These are phyloP conservation scores for Cyanistes caeruleus DNA, from an alignment of 2,113 vertebrate species.

Conservation along the genomic window DNA sequence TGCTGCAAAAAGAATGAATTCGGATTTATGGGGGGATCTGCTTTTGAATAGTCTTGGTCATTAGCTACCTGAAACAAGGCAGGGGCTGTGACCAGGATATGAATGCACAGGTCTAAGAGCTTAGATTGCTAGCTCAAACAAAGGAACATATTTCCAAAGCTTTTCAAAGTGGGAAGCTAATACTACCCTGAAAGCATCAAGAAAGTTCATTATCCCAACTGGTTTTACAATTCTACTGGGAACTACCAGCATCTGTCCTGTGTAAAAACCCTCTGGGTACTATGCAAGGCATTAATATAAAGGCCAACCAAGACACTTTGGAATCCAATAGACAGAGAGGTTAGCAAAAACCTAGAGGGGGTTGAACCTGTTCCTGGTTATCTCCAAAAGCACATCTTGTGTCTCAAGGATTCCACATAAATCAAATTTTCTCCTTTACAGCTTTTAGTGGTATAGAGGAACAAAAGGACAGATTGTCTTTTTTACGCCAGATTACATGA, in stretches of 20 bases:
- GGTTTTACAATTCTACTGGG: neutral
- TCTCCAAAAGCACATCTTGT: constrained; percentile 55
- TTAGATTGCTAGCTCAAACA: constrained; percentile 24
- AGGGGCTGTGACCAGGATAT: neutral
- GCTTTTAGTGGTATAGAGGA: constrained; percentile 10
- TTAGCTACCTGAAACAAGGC: neutral
- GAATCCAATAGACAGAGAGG: constrained; percentile 14
- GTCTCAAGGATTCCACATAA: constrained; percentile 42
- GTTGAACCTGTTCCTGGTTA: constrained; percentile 47
- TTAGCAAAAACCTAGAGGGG: constrained; percentile 34
- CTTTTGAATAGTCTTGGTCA: neutral
- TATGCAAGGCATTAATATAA: neutral
- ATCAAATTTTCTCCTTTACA: constrained; percentile 42
- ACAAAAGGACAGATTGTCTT: constrained; percentile 56
- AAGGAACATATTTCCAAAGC: constrained; percentile 17
- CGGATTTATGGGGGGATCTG: neutral
- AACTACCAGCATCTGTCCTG: constrained; percentile 1
- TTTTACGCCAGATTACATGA: constrained; percentile 40
- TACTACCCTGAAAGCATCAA: constrained; percentile 35
- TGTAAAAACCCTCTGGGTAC: neutral
- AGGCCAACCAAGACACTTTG: neutral
- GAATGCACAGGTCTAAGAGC: neutral
- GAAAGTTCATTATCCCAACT: constrained; percentile 31
- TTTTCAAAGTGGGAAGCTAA: constrained; percentile 15
- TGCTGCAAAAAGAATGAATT: neutral